Evolutionary conservation across 1,140 invertebrate species (phyloP).

Genomic region (Papilio polyxenes): DNA sequence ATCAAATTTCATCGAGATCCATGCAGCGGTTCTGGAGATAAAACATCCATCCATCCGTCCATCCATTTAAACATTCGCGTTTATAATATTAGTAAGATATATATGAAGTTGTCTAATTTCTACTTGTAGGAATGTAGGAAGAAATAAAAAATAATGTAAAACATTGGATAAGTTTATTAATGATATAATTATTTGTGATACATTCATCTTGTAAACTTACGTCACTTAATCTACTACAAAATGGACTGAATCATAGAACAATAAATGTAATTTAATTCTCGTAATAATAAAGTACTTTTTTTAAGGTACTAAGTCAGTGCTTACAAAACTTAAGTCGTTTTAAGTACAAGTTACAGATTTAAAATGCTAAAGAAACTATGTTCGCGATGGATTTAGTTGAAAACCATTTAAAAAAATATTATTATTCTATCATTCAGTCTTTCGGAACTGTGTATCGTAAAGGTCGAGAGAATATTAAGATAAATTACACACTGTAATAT

Average conservation of each 20-base stretch:
- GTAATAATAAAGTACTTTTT: no score
- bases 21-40: no score
- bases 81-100: no score
- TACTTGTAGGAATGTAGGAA: neutral
- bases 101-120: no score
- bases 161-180: conserved; percentile 9
- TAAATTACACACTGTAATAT: neutral
- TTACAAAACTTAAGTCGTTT: neutral
- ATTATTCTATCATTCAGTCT: neutral
- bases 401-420: neutral
- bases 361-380: neutral
- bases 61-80: no score
- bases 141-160: conserved; percentile 1
- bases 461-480: neutral
- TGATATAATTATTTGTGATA: conserved; percentile 18
- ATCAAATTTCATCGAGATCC: no score
- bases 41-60: no score
- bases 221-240: neutral
- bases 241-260: conserved; percentile 20
- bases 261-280: neutral
- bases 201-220: conserved; percentile 20
- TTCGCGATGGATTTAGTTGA: neutral
- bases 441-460: neutral
- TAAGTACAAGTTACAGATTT: neutral
- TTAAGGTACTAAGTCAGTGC: neutral